Evolutionary conservation across 2,113 vertebrate genomes (phyloP).

Genomic region (Pristiophorus japonicus): DNA sequence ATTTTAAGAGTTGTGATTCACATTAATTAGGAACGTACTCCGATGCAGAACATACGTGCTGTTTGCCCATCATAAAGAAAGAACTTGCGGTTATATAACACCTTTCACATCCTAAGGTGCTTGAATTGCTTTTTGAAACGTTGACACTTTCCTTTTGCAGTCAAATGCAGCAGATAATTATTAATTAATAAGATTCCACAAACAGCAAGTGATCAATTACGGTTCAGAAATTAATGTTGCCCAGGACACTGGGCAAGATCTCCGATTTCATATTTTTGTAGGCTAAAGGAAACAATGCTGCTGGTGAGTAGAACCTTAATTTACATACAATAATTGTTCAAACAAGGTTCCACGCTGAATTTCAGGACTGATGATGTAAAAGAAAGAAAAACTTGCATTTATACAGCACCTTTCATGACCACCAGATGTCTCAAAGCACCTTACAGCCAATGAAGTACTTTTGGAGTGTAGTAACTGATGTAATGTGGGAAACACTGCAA

Average conservation of each 20-base stretch:
- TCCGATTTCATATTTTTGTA: not conserved
- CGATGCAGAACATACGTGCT: not conserved
- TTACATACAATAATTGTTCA: not conserved
- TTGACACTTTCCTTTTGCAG: not conserved
- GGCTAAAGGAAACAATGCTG: not conserved
- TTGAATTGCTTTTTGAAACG: not conserved
- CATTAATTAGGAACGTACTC: not conserved
- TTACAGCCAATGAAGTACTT: too few species aligned
- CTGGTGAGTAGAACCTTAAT: not conserved
- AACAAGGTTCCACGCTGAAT: not conserved
- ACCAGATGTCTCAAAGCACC: too few species aligned
- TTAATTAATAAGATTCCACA: not conserved
- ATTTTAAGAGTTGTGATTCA: constrained; percentile 2
- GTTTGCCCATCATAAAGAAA: not conserved
- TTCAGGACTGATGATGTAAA: not conserved
- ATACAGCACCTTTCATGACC: too few species aligned
- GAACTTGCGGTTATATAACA: not conserved
- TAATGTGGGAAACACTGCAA: too few species aligned
- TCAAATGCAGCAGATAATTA: too few species aligned
- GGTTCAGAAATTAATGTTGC: not conserved
- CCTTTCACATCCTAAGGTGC: not conserved
- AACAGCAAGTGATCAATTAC: not conserved
- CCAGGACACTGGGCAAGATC: not conserved
- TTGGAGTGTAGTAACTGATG: too few species aligned
- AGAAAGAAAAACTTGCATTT: too few species aligned